phyloP scores from a whole-genome alignment of 64 coral and sea anemone genomes.

The Montipora cactus region DNA sequence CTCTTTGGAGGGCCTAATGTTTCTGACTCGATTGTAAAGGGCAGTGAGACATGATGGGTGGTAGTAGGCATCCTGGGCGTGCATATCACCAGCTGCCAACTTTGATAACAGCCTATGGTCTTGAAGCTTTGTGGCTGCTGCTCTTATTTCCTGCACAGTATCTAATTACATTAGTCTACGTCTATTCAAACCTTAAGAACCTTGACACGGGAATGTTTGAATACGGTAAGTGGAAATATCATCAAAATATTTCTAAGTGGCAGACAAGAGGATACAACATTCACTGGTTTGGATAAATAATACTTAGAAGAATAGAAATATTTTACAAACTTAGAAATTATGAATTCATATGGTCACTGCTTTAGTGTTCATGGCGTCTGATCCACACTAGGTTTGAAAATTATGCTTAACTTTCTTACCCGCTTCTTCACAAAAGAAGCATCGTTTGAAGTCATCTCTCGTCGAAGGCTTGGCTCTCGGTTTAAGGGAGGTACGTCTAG shows the following conservation, averaged over 20 bases:
- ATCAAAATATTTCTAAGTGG: no score
- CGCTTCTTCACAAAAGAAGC: neutral
- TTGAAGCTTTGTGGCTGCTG: slow-evolving; percentile 38
- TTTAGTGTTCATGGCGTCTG: neutral
- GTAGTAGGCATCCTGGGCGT: slow-evolving; percentile 47
- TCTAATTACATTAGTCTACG: no score
- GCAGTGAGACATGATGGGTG: slow-evolving; percentile 38
- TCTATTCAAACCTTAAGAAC: neutral
- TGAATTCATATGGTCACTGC: neutral
- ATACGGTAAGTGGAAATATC: no score
- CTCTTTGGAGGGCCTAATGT: neutral
- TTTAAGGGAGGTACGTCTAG: neutral
- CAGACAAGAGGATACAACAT: no score
- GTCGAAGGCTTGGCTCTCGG: no score
- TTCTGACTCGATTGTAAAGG: slow-evolving; percentile 31
- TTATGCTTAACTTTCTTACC: no score
- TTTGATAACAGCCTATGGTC: slow-evolving; percentile 32
- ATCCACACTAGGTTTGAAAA: neutral
- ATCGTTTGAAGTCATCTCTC: neutral
- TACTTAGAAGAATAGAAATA: neutral
- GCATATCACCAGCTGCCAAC: slow-evolving; percentile 50
- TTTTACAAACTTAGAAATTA: neutral
- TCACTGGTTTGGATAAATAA: no score
- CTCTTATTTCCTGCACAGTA: neutral
- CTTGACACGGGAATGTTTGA: no score